Conservation (phyloP, 2,888 invertebrate species). For the Ormyrus nitidulus region DNA sequence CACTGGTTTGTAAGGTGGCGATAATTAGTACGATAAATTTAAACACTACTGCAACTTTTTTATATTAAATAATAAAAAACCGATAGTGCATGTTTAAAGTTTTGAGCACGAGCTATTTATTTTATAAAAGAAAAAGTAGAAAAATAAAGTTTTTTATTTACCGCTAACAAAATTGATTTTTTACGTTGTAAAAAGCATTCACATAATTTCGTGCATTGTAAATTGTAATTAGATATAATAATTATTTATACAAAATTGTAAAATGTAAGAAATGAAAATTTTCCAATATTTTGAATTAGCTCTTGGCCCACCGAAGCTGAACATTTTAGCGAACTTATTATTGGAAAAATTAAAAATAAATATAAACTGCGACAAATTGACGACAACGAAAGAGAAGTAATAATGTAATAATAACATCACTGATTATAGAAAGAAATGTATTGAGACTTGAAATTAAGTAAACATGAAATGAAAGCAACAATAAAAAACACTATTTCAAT, state of each 20-base stretch:
- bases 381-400: constrained; percentile 9
- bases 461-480: neutral
- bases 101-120: neutral
- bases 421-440: neutral
- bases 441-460: constrained; percentile 18
- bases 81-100: neutral
- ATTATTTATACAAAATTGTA: constrained; percentile 6
- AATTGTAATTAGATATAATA: neutral
- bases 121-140: neutral
- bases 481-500: constrained; percentile 61
- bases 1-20: too few species aligned
- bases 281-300: too few species aligned
- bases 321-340: too few species aligned
- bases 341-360: too few species aligned
- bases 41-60: constrained; percentile 7
- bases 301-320: too few species aligned
- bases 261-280: neutral
- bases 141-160: neutral
- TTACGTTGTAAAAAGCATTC: too few species aligned
- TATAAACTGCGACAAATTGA: neutral
- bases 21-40: too few species aligned
- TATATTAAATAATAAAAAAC: constrained; percentile 11
- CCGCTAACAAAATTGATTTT: too few species aligned
- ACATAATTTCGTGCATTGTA: neutral
- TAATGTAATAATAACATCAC: too few species aligned